Evolutionary conservation across 2,888 invertebrate genomes (phyloP).

Genomic region (Sesia apiformis): DNA sequence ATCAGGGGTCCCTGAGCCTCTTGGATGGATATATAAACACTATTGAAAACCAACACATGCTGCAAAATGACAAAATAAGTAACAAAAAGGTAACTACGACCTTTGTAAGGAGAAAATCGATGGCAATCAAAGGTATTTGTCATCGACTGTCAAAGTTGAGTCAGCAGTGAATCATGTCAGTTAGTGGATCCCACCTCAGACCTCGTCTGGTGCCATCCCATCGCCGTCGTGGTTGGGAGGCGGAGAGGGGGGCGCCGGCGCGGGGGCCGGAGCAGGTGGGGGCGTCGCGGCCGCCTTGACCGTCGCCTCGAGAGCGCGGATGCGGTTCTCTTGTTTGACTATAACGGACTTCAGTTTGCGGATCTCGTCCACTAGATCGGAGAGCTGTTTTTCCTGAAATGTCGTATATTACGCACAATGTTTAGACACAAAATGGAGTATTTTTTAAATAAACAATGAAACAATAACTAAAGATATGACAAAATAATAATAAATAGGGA

Average conservation of each 20-base stretch:
- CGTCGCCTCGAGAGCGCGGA: slow-evolving; percentile 82
- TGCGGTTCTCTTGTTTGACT: slow-evolving; percentile 93
- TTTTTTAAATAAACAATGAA: background rate
- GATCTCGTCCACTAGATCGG: slow-evolving; percentile 91
- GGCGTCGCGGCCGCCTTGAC: slow-evolving; percentile 33
- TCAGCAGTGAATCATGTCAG: too few species aligned
- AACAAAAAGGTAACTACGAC: too few species aligned
- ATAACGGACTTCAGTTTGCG: slow-evolving; percentile 95
- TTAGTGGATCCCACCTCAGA: slow-evolving; percentile 31
- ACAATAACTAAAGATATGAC: slow-evolving; percentile 3
- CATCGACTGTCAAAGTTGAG: too few species aligned
- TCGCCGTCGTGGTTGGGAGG: slow-evolving; percentile 44
- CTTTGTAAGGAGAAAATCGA: too few species aligned
- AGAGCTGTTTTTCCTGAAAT: slow-evolving; percentile 81
- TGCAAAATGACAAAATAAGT: too few species aligned
- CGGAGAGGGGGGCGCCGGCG: slow-evolving; percentile 22
- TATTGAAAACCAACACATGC: too few species aligned
- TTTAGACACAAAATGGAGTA: too few species aligned
- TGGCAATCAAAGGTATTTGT: too few species aligned
- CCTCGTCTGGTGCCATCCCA: slow-evolving; percentile 76
- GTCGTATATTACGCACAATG: background rate
- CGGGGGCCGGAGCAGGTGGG: slow-evolving; percentile 38
- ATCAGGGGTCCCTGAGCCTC: too few species aligned
- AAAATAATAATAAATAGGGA: background rate
- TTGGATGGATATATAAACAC: too few species aligned